Conservation (phyloP, 2,797 vertebrate genomes). For the Discoglossus pictus region DNA sequence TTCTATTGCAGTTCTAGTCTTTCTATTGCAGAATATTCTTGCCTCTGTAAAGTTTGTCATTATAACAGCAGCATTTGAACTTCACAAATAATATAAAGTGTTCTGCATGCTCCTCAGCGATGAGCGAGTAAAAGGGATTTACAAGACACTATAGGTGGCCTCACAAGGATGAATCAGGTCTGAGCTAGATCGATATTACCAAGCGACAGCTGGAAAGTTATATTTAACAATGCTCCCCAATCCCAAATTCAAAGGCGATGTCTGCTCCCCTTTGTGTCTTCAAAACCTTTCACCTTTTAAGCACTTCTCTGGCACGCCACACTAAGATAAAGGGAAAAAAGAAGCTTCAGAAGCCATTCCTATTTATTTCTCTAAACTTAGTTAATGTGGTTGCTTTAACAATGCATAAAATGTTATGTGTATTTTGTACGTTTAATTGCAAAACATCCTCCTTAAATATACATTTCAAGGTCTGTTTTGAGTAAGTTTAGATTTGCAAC, state of each 20-base stretch:
- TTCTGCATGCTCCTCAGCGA: constrained; percentile 4
- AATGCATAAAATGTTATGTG: too few species aligned
- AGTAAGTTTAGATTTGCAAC: too few species aligned
- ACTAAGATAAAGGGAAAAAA: constrained; percentile 7
- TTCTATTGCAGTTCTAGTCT: too few species aligned
- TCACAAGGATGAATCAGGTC: constrained; percentile 29
- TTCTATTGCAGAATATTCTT: too few species aligned
- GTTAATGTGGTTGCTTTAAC: constrained; percentile 20
- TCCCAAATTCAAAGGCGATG: constrained; percentile 45
- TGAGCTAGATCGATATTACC: constrained; percentile 56
- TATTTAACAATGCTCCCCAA: constrained; percentile 40
- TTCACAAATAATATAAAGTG: not conserved
- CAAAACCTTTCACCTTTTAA: constrained; percentile 50
- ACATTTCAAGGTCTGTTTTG: too few species aligned
- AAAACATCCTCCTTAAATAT: too few species aligned
- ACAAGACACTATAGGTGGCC: constrained; percentile 42
- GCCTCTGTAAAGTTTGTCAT: too few species aligned
- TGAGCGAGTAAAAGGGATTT: constrained; percentile 32
- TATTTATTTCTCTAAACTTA: constrained; percentile 8
- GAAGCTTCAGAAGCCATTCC: constrained; percentile 5
- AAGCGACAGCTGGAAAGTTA: constrained; percentile 66
- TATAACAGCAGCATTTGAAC: too few species aligned
- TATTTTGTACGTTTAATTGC: too few species aligned
- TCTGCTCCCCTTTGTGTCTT: constrained; percentile 50
- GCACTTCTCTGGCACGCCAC: constrained; percentile 16